Evolutionary conservation across 2,113 vertebrate species (phyloP), one percentile per base, ranked within the genome.

Genomic region (Pipa parva): DNA sequence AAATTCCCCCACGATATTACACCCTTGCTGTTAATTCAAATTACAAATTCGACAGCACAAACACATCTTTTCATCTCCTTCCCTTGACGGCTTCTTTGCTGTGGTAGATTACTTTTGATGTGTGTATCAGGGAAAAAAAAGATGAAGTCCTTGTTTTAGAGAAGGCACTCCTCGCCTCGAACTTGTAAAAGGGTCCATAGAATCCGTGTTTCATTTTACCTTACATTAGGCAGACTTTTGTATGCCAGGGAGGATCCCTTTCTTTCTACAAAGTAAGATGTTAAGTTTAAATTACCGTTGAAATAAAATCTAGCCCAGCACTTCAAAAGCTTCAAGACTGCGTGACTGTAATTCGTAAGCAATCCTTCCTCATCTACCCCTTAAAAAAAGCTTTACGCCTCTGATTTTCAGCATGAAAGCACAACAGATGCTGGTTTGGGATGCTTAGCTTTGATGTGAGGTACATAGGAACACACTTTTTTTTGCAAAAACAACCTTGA

Each of bases 231-330:
- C 13, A n/a, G n/a, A 0, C 8, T 33, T 63, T 17, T 0, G 5
- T 18, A 20, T 26, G 9, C 9, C 24, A 17, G 56, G 52, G 31
- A 49, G 26, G 66, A 17, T 4, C 68, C n/a, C n/a, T 37, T 24
- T 59, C 24, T 5, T 28, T 4, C 12, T 48, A 70, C 24, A 7
- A 42, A 36, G 64, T 10, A 45, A 69, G 72, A 51, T 46, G 42
- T 55, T 33, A 48, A 7, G 11, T 74, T 79, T 27, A 31, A 2
- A 24, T 61, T 6, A 54, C 62, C 12, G 12, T 75, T 72, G 57
- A 22, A 69, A 31, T 59, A 36, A 71, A 13, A 59, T 28, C 58
- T 13, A 18, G 59, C n/a, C 52, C 33, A 60, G 0, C 15, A 26
- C 64, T 22, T 59, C 50, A 58, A 48, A 33, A 0, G 46, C 12